Conservation (phyloP, 1,140 invertebrate species). For the Phocides pigmalion region DNA sequence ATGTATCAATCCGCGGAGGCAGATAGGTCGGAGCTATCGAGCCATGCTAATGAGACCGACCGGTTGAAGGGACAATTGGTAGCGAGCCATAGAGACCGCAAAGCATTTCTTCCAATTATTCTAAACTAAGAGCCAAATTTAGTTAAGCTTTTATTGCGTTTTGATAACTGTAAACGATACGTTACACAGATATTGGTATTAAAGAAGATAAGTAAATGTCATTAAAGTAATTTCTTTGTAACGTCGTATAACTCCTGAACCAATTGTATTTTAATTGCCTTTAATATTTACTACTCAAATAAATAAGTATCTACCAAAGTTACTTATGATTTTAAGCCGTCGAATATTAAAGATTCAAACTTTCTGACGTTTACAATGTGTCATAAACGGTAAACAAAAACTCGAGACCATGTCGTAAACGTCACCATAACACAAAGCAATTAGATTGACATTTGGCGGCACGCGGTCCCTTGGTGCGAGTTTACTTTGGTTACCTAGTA, state of each 20-base stretch:
- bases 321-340: not conserved
- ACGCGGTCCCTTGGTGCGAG: constrained; percentile 38
- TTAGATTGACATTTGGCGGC: constrained; percentile 65
- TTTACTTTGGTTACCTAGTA: too few species aligned
- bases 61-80: constrained; percentile 71
- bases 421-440: constrained; percentile 59
- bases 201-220: not conserved
- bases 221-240: too few species aligned
- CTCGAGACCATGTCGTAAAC: constrained; percentile 51
- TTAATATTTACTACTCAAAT: too few species aligned
- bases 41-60: constrained; percentile 71
- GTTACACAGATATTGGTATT: not conserved
- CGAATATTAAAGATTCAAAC: too few species aligned
- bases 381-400: constrained; percentile 69
- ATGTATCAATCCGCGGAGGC: constrained; percentile 72
- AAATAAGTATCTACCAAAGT: not conserved
- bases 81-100: constrained; percentile 46
- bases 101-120: constrained; percentile 54
- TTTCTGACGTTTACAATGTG: too few species aligned
- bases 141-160: constrained; percentile 5
- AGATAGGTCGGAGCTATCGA: constrained; percentile 63
- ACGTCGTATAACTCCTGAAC: too few species aligned
- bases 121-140: constrained; percentile 5
- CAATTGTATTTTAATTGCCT: too few species aligned
- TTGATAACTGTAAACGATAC: not conserved